Conservation (phyloP, 1,140 invertebrate species). For the Drosophila teissieri region DNA sequence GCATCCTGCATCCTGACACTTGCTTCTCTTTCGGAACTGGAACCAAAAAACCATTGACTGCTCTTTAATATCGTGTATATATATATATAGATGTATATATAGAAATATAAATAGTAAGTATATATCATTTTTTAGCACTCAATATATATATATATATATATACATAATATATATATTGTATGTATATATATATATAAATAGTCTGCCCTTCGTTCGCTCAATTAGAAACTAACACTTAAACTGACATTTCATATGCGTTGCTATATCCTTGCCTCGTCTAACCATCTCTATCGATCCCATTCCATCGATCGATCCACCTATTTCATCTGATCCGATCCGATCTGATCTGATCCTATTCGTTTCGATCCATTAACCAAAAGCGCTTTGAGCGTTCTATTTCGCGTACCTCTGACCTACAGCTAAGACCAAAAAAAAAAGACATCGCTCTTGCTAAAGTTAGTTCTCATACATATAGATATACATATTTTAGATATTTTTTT, state of each 20-base stretch:
- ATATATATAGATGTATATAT: conserved; percentile 51
- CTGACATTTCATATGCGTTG: conserved; percentile 73
- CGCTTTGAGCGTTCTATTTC: conserved; percentile 77
- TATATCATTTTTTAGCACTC: conserved; percentile 42
- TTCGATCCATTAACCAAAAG: conserved; percentile 56
- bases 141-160: conserved; percentile 44
- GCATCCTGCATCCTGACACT: conserved; percentile 19
- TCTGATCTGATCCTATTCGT: conserved; percentile 16
- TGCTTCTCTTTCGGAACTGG: conserved; percentile 51
- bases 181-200: conserved; percentile 28
- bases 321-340: not conserved
- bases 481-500: conserved; percentile 27
- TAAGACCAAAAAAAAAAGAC: conserved; percentile 65
- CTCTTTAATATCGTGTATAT: conserved; percentile 66
- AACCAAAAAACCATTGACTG: conserved; percentile 82
- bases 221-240: conserved; percentile 78
- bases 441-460: conserved; percentile 37
- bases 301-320: not conserved
- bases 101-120: conserved; percentile 73
- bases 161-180: conserved; percentile 11
- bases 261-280: conserved; percentile 65
- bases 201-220: conserved; percentile 23
- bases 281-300: not conserved
- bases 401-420: conserved; percentile 61
- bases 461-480: conserved; percentile 37